phyloP scores from a whole-genome alignment of 1,140 invertebrate species.

The Trichoplusia ni region DNA sequence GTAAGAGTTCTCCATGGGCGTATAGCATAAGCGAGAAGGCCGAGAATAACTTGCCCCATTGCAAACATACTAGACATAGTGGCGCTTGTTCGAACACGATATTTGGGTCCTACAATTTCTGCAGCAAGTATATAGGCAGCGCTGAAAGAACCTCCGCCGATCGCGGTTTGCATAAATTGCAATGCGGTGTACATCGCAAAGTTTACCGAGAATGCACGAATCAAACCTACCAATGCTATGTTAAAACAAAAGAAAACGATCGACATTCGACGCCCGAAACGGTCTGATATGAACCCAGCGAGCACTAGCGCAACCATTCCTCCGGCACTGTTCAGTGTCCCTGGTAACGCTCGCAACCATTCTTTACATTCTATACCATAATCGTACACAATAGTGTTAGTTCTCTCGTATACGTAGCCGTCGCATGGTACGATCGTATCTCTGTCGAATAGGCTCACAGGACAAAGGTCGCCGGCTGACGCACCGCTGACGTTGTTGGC shows the following conservation, averaged over 20 bases:
- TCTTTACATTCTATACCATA: constrained; percentile 69
- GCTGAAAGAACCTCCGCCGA: constrained; percentile 70
- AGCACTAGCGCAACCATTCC: constrained; percentile 63
- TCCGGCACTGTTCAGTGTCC: constrained; percentile 68
- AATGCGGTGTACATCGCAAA: constrained; percentile 67
- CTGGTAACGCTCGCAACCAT: constrained; percentile 65
- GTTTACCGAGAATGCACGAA: constrained; percentile 67
- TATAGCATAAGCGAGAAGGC: constrained; percentile 85
- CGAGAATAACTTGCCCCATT: constrained; percentile 86
- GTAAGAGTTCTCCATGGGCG: constrained; percentile 87
- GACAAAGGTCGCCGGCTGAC: constrained; percentile 44
- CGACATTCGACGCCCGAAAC: constrained; percentile 61
- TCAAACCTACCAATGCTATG: constrained; percentile 55
- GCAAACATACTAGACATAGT: constrained; percentile 88
- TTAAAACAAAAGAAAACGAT: constrained; percentile 69
- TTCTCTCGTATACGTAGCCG: constrained; percentile 59
- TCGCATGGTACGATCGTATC: constrained; percentile 58
- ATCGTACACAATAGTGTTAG: constrained; percentile 69
- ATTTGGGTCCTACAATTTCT: constrained; percentile 89
- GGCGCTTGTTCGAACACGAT: constrained; percentile 87
- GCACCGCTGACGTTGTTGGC: constrained; percentile 39
- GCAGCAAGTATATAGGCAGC: constrained; percentile 83
- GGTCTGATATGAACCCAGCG: constrained; percentile 69
- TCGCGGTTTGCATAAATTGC: constrained; percentile 67
- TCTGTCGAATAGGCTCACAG: constrained; percentile 56